Percentiles rank a stretch among this genome's conserved stretches.
These are phyloP conservation scores for Cherax quadricarinatus DNA, from an alignment of 1,140 invertebrate species.

Conservation along the genomic window DNA sequence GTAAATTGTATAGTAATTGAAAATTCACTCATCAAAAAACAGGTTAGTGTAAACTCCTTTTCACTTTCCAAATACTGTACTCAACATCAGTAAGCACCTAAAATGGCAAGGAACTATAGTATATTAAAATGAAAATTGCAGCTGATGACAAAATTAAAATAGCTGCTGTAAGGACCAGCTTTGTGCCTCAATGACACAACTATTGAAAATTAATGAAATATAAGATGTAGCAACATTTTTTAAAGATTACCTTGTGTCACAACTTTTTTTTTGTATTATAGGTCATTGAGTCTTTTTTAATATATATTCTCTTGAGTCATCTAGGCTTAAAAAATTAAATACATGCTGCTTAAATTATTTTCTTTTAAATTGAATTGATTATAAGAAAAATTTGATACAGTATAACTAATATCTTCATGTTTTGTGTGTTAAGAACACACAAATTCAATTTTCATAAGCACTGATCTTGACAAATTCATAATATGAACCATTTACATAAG, in stretches of 20 bases:
- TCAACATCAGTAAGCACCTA: conserved; percentile 9
- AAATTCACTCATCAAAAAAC: conserved; percentile 23
- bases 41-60: conserved; percentile 23
- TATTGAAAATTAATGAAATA: background rate
- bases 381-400: too few relatives aligned
- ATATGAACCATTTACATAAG: background rate
- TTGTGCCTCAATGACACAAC: background rate
- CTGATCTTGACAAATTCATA: too few relatives aligned
- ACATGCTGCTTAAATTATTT: background rate
- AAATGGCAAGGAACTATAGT: background rate
- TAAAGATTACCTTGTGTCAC: background rate
- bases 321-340: background rate
- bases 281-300: background rate
- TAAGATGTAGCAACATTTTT: background rate
- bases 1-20: background rate
- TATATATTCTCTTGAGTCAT: background rate
- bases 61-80: conserved; percentile 26
- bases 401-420: too few relatives aligned
- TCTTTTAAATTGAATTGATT: too few relatives aligned
- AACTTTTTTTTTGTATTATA: background rate
- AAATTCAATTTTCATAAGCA: too few relatives aligned
- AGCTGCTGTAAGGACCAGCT: background rate
- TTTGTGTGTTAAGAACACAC: too few relatives aligned
- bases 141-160: background rate
- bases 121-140: background rate